Base-by-base conservation (phyloP, 2,797 vertebrate species). In the Typhlichthys subterraneus region DNA sequence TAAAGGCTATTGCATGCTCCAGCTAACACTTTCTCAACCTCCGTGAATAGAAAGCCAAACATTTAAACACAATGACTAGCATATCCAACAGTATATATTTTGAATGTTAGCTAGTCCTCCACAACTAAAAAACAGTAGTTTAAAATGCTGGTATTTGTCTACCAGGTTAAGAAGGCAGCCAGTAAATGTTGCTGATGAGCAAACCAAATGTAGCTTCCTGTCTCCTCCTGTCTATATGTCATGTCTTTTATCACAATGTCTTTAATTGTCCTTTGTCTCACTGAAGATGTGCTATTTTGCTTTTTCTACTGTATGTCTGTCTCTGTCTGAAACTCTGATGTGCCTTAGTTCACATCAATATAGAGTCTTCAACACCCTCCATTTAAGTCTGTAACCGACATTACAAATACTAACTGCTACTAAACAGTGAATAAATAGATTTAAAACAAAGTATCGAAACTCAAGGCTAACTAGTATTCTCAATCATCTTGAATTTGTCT, bases 321-420 rank as follows among this genome's bases (percentile, higher is more conserved):
- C 15, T 45, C 57, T 90, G 80, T 87, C 63, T 85, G 81, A 87
- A 87, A 83, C 76, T 77, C 72, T 65, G 72, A 88, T 87, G 80
- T 81, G 76, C 59, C 46, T 68, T 46, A 13, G 13, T 53, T 15
- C 78, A 77, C 83, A 88, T 88, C 51, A 12, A 48, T 12, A 1
- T 61, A 19, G 61, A 79, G 82, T 81, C 58, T 87, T 89, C 83
- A 86, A 84, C 73, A 73, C 61, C 0, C 76, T 85, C 73, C 74
- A 73, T 80, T 65, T 71, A 54, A 23, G 53, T 60, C 54, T 73
- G 13, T 69, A 46, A 77, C 65, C 29, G 1, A 54, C 5, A n/a
- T 31, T 29, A 76, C 58, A 56, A 64, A n/a, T 62, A 74, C 51
- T 76, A 73, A 75, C 1, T 1, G 1, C 4, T 64, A 70, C 48